Evolutionary conservation across 2,888 invertebrate genomes (phyloP).

Genomic region (Aphelenchoides bicaudatus): DNA sequence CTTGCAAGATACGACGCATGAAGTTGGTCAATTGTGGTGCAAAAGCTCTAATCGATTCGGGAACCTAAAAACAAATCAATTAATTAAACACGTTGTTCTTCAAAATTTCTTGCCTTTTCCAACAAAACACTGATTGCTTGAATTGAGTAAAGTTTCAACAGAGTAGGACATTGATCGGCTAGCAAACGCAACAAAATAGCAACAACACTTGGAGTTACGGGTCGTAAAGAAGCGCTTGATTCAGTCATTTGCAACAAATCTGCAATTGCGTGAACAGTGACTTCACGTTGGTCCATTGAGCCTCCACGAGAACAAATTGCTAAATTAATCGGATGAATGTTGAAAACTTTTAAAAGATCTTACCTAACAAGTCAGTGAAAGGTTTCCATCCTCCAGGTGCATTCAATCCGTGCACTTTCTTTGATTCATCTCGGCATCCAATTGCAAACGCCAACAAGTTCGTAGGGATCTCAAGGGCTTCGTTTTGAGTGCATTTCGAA

Average conservation of each 20-base stretch:
- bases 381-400: constrained; percentile 16
- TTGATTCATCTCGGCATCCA: background rate
- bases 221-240: background rate
- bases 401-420: constrained; percentile 2
- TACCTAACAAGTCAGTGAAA: constrained; percentile 11
- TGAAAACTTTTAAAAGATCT: too few relatives aligned
- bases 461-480: constrained; percentile 13
- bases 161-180: constrained; percentile 15
- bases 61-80: constrained; percentile 70
- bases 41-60: constrained; percentile 90
- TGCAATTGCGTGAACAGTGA: constrained; percentile 3
- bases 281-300: constrained; percentile 10
- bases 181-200: constrained; percentile 12
- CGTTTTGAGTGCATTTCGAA: background rate
- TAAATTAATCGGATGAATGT: too few relatives aligned
- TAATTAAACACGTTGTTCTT: background rate
- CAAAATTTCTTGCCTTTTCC: constrained; percentile 7
- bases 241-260: constrained; percentile 13
- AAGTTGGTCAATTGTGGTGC: constrained; percentile 75
- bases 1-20: constrained; percentile 13
- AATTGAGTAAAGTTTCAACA: constrained; percentile 7
- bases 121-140: constrained; percentile 9
- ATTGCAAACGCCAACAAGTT: background rate
- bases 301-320: constrained; percentile 8
- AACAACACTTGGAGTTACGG: constrained; percentile 7